Conservation (phyloP, 2,797 vertebrate species). For the Artibeus lituratus region DNA sequence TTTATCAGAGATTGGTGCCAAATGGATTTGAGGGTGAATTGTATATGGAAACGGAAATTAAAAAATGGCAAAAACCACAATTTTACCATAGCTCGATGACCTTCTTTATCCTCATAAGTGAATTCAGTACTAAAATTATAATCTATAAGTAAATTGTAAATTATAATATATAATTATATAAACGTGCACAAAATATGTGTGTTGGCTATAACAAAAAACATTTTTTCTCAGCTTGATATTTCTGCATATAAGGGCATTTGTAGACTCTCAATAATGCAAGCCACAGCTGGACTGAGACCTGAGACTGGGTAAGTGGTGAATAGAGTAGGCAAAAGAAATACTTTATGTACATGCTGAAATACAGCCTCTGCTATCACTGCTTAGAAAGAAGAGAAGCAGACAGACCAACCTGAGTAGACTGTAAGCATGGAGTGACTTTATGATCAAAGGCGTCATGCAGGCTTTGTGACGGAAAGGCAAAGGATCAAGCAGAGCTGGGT, state of each 20-base stretch:
- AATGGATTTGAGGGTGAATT: not conserved
- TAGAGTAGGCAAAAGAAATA: not conserved
- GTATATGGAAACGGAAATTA: not conserved
- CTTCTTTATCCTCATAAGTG: not conserved
- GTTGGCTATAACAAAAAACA: not conserved
- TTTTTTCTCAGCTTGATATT: not conserved
- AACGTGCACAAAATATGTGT: not conserved
- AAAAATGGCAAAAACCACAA: not conserved
- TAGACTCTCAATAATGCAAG: not conserved
- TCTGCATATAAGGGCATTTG: not conserved
- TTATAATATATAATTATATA: not conserved
- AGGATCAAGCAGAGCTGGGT: not conserved
- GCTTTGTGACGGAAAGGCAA: not conserved
- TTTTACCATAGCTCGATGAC: not conserved
- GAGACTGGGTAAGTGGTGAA: not conserved
- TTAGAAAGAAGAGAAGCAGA: constrained; percentile 18
- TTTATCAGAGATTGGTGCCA: not conserved
- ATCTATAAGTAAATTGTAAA: not conserved
- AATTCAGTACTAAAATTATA: not conserved
- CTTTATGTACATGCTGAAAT: not conserved
- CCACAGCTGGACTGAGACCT: not conserved
- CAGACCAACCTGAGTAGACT: not conserved
- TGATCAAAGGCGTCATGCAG: constrained; percentile 15
- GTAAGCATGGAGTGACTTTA: not conserved
- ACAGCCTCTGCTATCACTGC: not conserved